Evolutionary conservation across 1,140 invertebrate genomes (phyloP), one percentile per base, ranked within the genome.

Genomic region (Nomia melanderi): DNA sequence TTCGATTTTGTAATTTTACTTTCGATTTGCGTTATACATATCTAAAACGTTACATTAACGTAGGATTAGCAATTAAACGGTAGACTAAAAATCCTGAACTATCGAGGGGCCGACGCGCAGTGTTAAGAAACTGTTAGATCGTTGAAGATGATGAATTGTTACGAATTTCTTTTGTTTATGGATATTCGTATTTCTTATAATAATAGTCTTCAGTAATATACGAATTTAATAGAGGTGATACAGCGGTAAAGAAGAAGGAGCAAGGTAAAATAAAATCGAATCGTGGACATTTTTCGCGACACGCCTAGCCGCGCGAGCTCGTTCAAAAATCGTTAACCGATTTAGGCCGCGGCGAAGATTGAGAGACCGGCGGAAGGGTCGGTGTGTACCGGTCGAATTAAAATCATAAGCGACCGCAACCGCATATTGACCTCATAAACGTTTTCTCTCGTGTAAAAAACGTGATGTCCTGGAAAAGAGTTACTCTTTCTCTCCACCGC

Each of bases 341-440:
- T 69, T 59, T 69, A 39, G 73, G 73, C 69, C 64, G 36, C 14
- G 41, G 47, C 65, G 73, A 76, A 76, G 73, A 76, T 76, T 76
- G 73, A 76, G 72, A 74, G 11, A 25, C 29, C 64, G 47, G 73
- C 64, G 65, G 67, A 76, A 59, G 73, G 62, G 60, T 20, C 44
- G n/a, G n/a, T n/a, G 66, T 63, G 75, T 62, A 54, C 56, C 56
- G 41, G 57, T 41, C 73, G 73, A 76, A 76, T 76, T 76, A 76
- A 76, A 76, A 77, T 71, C 65, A 70, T 81, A 79, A 83, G 81
- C 80, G 81, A 74, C 80, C 72, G 76, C 80, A 78, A 82, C 77
- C 81, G 80, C 80, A 74, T 82, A 80, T 83, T 83, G 80, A 83
- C 80, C 74, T 81, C 80, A 70, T 66, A 74, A 83, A 83, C 69